Evolutionary conservation across 2,888 invertebrate species (phyloP), one percentile per base, ranked within the genome.

Genomic region (Prenolepis imparis): DNA sequence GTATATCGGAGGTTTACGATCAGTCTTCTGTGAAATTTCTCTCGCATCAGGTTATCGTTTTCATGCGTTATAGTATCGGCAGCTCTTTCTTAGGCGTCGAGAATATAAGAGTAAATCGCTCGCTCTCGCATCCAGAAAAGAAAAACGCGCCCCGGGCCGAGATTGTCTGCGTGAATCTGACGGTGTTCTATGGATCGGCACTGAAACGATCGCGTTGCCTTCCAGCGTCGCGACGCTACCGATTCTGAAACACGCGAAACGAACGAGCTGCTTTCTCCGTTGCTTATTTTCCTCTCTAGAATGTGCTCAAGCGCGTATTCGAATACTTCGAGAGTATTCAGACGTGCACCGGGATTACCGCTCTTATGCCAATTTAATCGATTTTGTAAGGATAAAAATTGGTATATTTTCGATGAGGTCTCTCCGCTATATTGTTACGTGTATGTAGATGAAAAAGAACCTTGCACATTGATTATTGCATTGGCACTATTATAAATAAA

Each of bases 131-230:
- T 78, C 32, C 44, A 24, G 78, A 68, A 44, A 68, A 59, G 57
- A 78, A 78, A 78, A 78, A 68, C 67, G 77, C 55, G 52, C n/a
- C 52, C 11, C 21, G 41, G 28, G 21, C 15, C 18, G 68, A 68
- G 78, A 78, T 78, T 78, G 78, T 67, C 78, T 57, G 68, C 57
- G 57, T 44, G 57, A 41, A 57, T 57, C 77, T 78, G 77, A 67
- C 67, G 67, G 67, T 28, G 77, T 28, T 67, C 32, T 78, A 67
- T 63, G 41, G 77, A 78, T 78, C 41, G 68, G 55, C 67, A 32
- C 44, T 44, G 78, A 57, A 57, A 67, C 41, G 77, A n/a, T 74
- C 44, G 61, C 28, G 36, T 36, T 39, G 21, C n/a, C 64, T n/a
- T n/a, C n/a, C 70, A 24, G 24, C 59, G n/a, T 41, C 63, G 74